A percentile compares a stretch with the other conserved stretches of the same genome.
Evolutionary conservation across 1,140 invertebrate species (phyloP).

Genomic region (Papilio glaucus): DNA sequence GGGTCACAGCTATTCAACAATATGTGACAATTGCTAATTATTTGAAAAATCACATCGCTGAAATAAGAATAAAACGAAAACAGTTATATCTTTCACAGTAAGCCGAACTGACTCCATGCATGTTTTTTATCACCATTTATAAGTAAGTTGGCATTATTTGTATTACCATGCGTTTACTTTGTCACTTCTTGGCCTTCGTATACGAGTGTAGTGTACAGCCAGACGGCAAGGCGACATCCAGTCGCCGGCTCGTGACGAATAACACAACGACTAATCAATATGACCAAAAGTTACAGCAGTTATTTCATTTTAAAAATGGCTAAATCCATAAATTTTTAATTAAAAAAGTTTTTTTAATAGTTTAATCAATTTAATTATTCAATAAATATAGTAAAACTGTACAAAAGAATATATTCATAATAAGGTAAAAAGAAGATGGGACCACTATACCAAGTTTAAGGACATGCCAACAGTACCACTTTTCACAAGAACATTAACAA

Average conservation of each 20-base stretch:
- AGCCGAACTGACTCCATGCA: slow-evolving; percentile 4
- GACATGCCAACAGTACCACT: too few species aligned
- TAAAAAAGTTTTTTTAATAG: too few species aligned
- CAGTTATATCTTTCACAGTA: slow-evolving; percentile 2
- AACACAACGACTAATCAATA: background rate
- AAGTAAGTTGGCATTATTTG: slow-evolving; percentile 17
- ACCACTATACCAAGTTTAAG: too few species aligned
- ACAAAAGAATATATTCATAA: too few species aligned
- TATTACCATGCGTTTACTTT: slow-evolving; percentile 17
- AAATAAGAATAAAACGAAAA: slow-evolving; percentile 21
- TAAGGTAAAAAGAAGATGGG: too few species aligned
- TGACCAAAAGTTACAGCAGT: too few species aligned
- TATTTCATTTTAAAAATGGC: too few species aligned
- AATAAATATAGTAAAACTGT: too few species aligned
- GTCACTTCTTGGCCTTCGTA: slow-evolving; percentile 5
- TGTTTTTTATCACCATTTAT: slow-evolving; percentile 15
- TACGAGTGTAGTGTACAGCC: background rate
- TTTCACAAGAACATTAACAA: too few species aligned
- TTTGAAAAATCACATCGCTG: background rate
- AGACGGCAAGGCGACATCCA: slow-evolving; percentile 18
- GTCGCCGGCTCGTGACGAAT: slow-evolving; percentile 2
- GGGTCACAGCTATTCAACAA: too few species aligned
- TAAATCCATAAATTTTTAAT: too few species aligned
- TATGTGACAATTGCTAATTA: background rate
- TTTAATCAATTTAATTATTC: too few species aligned